These are phyloP conservation scores for Drosophila teissieri DNA, from an alignment of 1,140 invertebrate genomes.

Conservation along the genomic window DNA sequence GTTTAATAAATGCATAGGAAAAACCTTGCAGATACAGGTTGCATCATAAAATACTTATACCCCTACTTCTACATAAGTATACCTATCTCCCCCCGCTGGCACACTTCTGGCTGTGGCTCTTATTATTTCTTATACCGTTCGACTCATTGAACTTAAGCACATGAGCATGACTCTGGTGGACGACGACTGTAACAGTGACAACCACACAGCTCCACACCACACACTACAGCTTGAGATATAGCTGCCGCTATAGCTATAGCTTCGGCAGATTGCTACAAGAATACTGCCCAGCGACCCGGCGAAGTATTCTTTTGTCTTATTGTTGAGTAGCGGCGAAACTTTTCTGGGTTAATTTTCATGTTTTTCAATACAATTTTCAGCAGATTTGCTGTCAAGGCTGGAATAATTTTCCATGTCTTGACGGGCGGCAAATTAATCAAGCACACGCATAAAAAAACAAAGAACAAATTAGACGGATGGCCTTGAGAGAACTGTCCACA, in stretches of 20 bases:
- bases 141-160: slow-evolving; percentile 64
- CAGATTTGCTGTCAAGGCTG: slow-evolving; percentile 61
- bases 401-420: slow-evolving; percentile 63
- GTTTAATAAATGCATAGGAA: slow-evolving; percentile 61
- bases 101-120: slow-evolving; percentile 48
- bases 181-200: slow-evolving; percentile 42
- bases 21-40: slow-evolving; percentile 46
- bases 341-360: slow-evolving; percentile 67
- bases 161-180: slow-evolving; percentile 47
- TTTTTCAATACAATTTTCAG: slow-evolving; percentile 61
- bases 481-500: slow-evolving; percentile 21
- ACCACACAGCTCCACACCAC: neutral
- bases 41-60: slow-evolving; percentile 42
- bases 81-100: slow-evolving; percentile 18
- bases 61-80: no score
- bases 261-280: slow-evolving; percentile 18
- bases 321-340: slow-evolving; percentile 47
- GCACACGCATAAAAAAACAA: slow-evolving; percentile 55
- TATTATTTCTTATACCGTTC: slow-evolving; percentile 52
- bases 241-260: neutral
- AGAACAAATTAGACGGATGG: slow-evolving; percentile 38
- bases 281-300: slow-evolving; percentile 25
- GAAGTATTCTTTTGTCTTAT: slow-evolving; percentile 61
- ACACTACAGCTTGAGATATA: neutral
- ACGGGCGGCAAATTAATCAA: slow-evolving; percentile 55